A percentile compares a stretch with the other conserved stretches of the same genome.
These are phyloP conservation scores for Horisme vitalbata DNA, from an alignment of 2,888 invertebrate genomes.

Conservation along the genomic window DNA sequence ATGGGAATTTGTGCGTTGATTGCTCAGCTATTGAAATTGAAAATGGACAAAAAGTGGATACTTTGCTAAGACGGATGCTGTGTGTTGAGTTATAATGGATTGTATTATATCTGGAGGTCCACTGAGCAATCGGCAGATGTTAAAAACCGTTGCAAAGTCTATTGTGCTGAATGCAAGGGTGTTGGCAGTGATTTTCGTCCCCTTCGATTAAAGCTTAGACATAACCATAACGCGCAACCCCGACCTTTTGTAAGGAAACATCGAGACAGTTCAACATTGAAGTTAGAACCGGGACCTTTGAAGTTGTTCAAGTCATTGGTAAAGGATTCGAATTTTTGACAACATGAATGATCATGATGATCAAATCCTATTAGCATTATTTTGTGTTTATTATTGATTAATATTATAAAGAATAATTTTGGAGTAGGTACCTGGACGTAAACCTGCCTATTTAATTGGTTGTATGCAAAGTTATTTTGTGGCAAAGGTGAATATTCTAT, in stretches of 20 bases:
- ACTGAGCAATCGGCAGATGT: slow-evolving; percentile 64
- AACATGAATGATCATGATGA: too few relatives aligned
- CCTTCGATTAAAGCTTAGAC: slow-evolving; percentile 48
- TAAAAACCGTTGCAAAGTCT: slow-evolving; percentile 76
- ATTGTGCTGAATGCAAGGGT: slow-evolving; percentile 68
- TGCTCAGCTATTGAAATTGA: slow-evolving; percentile 38
- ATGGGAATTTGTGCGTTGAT: slow-evolving; percentile 62
- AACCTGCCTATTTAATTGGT: too few relatives aligned
- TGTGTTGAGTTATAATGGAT: slow-evolving; percentile 48
- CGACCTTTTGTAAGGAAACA: slow-evolving; percentile 23
- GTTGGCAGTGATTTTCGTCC: slow-evolving; percentile 68
- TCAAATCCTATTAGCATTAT: too few relatives aligned
- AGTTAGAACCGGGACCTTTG: not conserved
- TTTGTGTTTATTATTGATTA: too few relatives aligned
- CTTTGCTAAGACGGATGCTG: slow-evolving; percentile 27
- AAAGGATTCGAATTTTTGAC: too few relatives aligned
- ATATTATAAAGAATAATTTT: too few relatives aligned
- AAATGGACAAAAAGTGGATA: slow-evolving; percentile 40
- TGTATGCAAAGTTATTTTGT: too few relatives aligned
- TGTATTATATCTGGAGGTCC: slow-evolving; percentile 41
- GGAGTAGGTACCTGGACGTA: too few relatives aligned
- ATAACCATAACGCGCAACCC: slow-evolving; percentile 26
- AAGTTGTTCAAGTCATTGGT: too few relatives aligned
- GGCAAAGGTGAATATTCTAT: too few relatives aligned
- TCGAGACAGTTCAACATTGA: slow-evolving; percentile 15